Evolutionary conservation across 2,113 vertebrate species (phyloP).

Genomic region (Coryphaenoides rupestris): DNA sequence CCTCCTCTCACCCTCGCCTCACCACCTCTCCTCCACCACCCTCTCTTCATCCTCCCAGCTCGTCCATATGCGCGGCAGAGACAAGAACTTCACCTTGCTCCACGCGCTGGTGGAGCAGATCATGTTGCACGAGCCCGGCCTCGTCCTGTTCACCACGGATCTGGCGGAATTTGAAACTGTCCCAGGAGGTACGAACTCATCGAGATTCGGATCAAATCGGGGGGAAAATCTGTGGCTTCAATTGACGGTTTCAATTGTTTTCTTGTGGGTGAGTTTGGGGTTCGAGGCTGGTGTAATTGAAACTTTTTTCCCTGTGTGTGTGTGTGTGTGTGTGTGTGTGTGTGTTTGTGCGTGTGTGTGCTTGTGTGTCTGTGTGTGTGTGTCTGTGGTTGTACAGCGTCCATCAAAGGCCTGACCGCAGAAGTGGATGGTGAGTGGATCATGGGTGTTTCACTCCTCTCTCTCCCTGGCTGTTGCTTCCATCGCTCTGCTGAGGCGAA

Average conservation of each 20-base stretch:
- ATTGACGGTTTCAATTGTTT: conserved; percentile 22
- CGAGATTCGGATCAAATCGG: conserved; percentile 50
- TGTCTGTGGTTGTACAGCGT: conserved; percentile 64
- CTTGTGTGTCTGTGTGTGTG: conserved; percentile 11
- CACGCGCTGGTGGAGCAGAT: conserved; percentile 82
- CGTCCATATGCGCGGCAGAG: conserved; percentile 70
- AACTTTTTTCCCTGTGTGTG: no score
- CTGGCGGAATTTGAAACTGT: conserved; percentile 78
- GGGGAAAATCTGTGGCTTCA: conserved; percentile 26
- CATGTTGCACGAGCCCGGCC: conserved; percentile 69
- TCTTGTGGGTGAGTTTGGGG: background rate
- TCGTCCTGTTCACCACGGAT: conserved; percentile 71
- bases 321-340: no score
- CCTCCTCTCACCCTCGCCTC: no score
- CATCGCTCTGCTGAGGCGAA: conserved; percentile 34
- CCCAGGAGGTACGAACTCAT: conserved; percentile 70
- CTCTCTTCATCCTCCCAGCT: conserved; percentile 52
- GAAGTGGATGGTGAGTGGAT: conserved; percentile 80
- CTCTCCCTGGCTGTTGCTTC: conserved; percentile 16
- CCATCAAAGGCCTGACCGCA: conserved; percentile 81
- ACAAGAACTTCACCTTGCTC: conserved; percentile 78
- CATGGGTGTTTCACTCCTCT: conserved; percentile 45
- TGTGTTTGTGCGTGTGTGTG: no score
- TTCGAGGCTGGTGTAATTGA: conserved; percentile 24
- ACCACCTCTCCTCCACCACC: background rate